These are phyloP conservation scores for Teleopsis dalmanni DNA, from an alignment of 1,140 invertebrate genomes.

Conservation along the genomic window DNA sequence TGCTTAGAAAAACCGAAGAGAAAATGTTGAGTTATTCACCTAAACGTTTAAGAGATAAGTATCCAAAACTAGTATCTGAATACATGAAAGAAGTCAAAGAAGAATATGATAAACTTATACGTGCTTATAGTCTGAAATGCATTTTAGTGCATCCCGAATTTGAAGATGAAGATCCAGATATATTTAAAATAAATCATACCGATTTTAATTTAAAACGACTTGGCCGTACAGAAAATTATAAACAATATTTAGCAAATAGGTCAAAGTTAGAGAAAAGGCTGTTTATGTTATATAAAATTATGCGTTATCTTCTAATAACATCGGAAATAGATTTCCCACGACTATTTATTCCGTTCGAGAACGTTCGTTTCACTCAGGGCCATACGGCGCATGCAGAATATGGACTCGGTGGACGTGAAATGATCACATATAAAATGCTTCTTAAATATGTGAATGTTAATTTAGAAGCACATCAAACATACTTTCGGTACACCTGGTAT, in stretches of 20 bases:
- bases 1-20: constrained; percentile 32
- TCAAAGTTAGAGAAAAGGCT: constrained; percentile 49
- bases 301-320: constrained; percentile 52
- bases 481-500: constrained; percentile 43
- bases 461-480: constrained; percentile 40
- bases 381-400: constrained; percentile 27
- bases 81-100: constrained; percentile 39
- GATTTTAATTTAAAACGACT: constrained; percentile 24
- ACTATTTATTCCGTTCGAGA: constrained; percentile 25
- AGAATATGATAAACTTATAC: constrained; percentile 38
- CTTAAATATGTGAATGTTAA: constrained; percentile 36
- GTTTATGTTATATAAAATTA: constrained; percentile 55
- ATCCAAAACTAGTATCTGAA: constrained; percentile 29
- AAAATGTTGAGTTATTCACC: constrained; percentile 38
- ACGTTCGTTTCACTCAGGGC: constrained; percentile 46
- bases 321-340: constrained; percentile 49
- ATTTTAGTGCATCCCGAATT: constrained; percentile 33
- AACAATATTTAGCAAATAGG: constrained; percentile 51
- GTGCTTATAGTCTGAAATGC: constrained; percentile 40
- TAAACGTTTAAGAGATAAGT: constrained; percentile 26
- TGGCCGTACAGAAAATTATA: constrained; percentile 53
- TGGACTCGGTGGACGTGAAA: constrained; percentile 35
- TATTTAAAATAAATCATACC: constrained; percentile 21
- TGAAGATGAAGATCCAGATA: constrained; percentile 24
- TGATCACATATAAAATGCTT: constrained; percentile 35